Evolutionary conservation across 2,797 vertebrate genomes (phyloP), one percentile per base, ranked within the genome.

Genomic region (Myripristis jacobus): DNA sequence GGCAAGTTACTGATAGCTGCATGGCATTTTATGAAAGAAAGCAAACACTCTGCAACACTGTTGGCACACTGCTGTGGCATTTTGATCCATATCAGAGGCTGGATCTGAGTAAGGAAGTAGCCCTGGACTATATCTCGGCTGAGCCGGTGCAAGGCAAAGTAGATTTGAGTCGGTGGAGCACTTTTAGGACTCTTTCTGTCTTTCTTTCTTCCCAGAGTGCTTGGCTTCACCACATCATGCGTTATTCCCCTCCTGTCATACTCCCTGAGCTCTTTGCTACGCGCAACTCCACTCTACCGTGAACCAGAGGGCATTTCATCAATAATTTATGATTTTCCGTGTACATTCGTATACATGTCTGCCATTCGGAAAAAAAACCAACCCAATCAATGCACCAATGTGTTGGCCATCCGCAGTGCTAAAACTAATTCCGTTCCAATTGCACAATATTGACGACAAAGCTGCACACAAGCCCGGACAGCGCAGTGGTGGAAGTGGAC

Each of bases 271-370:
- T 55, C 19, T 21, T 18, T 22, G 19, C 19, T 48, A 81, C 69
- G 53, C 52, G 66, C 48, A 58, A 64, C 73, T 79, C 83, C 75
- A 62, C 74, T 80, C 82, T 79, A 79, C 86, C 73, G 67, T 83
- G 75, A 85, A 86, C 85, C 83, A 73, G 83, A 83, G 80, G 55
- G 77, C 88, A 87, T 46, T 44, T 0, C 38, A 88, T 94, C 69
- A 90, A 94, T 94, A 80, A 94, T 94, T 90, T 71, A 94, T 31
- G 6, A 47, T 85, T 90, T 88, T 89, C 92, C 84, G 18, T 81
- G 77, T 70, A 57, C 76, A 74, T 73, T 56, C 63, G 72, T 46
- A 47, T 66, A 66, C 65, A 57, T 18, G 44, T 58, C 72, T 73
- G 8, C 34, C 54, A 62, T 64, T 12, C 0, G 51, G 56, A 9